Evolutionary conservation across 2,113 vertebrate species (phyloP).

Genomic region (Anhinga anhinga): DNA sequence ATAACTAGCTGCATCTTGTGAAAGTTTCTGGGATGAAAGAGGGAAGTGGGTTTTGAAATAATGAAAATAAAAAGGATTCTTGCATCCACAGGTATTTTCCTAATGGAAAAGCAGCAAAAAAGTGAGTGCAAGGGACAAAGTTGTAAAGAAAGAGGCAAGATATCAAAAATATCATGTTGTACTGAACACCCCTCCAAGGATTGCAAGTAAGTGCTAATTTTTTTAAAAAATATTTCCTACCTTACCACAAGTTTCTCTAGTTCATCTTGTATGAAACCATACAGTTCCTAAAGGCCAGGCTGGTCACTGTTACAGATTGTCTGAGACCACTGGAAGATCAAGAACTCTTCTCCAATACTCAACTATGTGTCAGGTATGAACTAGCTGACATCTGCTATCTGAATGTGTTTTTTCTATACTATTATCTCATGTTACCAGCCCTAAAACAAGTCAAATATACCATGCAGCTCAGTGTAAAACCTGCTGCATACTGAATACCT

Average conservation of each 20-base stretch:
- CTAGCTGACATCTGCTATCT: background rate
- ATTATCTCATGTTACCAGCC: background rate
- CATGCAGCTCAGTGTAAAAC: background rate
- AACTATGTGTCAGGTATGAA: background rate
- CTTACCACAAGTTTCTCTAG: background rate
- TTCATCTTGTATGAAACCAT: background rate
- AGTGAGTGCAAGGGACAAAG: background rate
- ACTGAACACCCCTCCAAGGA: background rate
- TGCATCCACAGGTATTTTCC: background rate
- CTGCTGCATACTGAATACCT: background rate
- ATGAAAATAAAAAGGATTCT: background rate
- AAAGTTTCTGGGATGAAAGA: background rate
- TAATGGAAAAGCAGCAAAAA: background rate
- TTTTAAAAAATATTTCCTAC: background rate
- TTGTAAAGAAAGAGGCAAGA: background rate
- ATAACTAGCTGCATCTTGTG: background rate
- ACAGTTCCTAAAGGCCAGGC: background rate
- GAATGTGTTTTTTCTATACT: background rate
- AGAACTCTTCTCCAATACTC: background rate
- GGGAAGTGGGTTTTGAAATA: background rate
- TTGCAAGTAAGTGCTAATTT: background rate
- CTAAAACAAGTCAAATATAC: background rate
- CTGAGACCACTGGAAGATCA: background rate
- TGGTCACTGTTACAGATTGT: background rate
- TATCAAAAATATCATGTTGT: background rate